phyloP scores from a whole-genome alignment of 2,797 vertebrate genomes.

The Neomorphus geoffroyi region DNA sequence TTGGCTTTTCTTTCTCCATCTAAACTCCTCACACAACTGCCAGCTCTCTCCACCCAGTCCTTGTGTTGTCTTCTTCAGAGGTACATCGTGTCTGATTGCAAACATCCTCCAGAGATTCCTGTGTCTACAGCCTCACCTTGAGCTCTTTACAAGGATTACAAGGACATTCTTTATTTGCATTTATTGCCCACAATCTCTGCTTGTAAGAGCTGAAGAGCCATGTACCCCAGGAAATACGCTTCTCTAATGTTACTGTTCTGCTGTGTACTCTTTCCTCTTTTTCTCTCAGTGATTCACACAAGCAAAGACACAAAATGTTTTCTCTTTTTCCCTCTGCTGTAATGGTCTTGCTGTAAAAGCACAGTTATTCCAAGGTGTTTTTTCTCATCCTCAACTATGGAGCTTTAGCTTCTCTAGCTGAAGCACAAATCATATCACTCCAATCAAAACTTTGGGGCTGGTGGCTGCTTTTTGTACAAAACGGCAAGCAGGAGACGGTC shows the following conservation, averaged over 20 bases:
- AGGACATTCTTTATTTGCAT: neutral
- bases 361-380: neutral
- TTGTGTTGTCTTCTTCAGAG: neutral
- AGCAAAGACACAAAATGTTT: neutral
- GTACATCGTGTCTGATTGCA: neutral
- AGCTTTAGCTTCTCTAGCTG: neutral
- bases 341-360: neutral
- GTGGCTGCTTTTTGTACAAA: neutral
- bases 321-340: neutral
- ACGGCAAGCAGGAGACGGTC: neutral
- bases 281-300: neutral
- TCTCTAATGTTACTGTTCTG: neutral
- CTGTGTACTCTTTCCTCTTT: neutral
- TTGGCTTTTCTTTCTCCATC: neutral
- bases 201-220: neutral
- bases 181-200: neutral
- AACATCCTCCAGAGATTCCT: neutral
- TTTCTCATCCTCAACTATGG: rapidly evolving
- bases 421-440: neutral
- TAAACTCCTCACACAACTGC: neutral
- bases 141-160: neutral
- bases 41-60: neutral
- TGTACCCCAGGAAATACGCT: rapidly evolving
- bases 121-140: neutral
- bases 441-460: neutral